These are phyloP conservation scores for Nyleta sp. DNA, from an alignment of 2,888 invertebrate genomes.

Conservation along the genomic window DNA sequence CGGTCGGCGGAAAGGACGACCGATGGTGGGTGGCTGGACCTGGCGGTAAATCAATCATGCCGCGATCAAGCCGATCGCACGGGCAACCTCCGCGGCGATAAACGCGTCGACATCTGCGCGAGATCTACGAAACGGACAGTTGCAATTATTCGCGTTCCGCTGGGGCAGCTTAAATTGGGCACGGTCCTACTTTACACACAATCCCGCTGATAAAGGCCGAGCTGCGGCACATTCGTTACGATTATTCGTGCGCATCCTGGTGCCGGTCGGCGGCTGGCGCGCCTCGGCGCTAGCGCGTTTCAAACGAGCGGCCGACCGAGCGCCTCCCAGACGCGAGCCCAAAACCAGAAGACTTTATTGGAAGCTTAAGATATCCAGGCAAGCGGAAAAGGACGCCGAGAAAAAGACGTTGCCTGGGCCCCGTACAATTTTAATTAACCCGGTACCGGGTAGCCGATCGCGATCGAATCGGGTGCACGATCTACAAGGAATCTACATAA, in stretches of 20 bases:
- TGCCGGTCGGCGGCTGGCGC: conserved; percentile 63
- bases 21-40: too few relatives aligned
- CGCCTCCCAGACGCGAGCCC: conserved; percentile 77
- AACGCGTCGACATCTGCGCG: too few relatives aligned
- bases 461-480: conserved; percentile 83
- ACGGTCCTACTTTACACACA: conserved; percentile 59
- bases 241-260: conserved; percentile 65
- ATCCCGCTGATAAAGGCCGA: conserved; percentile 55
- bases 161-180: conserved; percentile 35
- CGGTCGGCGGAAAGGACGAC: too few relatives aligned
- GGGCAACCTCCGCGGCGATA: too few relatives aligned
- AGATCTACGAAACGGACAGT: conserved; percentile 15
- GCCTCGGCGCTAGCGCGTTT: conserved; percentile 69
- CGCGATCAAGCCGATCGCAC: too few relatives aligned
- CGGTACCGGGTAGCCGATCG: conserved; percentile 82
- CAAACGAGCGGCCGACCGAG: conserved; percentile 69
- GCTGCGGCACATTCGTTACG: conserved; percentile 47
- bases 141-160: conserved; percentile 11
- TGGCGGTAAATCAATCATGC: background rate
- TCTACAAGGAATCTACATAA: conserved; percentile 83
- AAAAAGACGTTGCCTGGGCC: conserved; percentile 61
- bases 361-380: conserved; percentile 41
- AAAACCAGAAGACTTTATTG: conserved; percentile 77
- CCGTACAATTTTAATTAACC: conserved; percentile 82
- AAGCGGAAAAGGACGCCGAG: conserved; percentile 55